Conservation (phyloP, 2,888 invertebrate genomes). For the Automeris io region DNA sequence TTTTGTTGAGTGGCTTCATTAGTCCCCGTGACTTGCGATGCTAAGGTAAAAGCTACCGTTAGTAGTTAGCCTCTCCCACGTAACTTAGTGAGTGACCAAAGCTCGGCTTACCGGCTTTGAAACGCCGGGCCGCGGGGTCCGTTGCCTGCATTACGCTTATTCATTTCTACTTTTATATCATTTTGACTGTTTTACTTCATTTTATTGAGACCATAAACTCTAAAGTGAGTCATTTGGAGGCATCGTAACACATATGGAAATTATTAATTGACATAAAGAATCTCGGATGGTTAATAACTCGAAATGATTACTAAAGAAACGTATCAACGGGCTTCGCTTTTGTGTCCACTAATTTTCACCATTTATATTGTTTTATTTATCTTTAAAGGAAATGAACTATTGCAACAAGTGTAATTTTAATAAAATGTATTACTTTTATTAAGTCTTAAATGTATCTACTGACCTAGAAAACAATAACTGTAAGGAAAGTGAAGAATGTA, state of each 20-base stretch:
- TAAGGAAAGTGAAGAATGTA: no score
- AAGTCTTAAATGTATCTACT: no score
- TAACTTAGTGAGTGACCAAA: constrained; percentile 20
- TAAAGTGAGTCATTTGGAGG: constrained; percentile 33
- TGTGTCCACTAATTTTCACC: no score
- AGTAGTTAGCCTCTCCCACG: constrained; percentile 29
- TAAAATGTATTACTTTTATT: no score
- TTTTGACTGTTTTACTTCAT: constrained; percentile 24
- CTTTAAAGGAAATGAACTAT: no score
- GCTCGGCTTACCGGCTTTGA: constrained; percentile 39
- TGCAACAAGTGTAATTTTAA: no score
- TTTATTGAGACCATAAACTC: constrained; percentile 35
- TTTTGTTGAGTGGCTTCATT: constrained; percentile 57
- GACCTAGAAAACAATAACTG: no score
- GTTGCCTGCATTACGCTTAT: constrained; percentile 59
- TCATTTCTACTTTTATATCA: constrained; percentile 43
- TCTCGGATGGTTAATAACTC: constrained; percentile 38
- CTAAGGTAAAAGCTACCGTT: constrained; percentile 20
- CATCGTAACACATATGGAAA: constrained; percentile 26
- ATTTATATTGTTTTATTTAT: no score
- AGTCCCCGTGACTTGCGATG: constrained; percentile 65
- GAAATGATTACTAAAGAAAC: neutral
- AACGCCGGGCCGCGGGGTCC: constrained; percentile 34
- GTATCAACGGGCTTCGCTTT: neutral
- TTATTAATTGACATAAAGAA: constrained; percentile 37